Evolutionary conservation across 2,888 invertebrate species (phyloP), one percentile per base, ranked within the genome.

Genomic region (Tribolium freemani): DNA sequence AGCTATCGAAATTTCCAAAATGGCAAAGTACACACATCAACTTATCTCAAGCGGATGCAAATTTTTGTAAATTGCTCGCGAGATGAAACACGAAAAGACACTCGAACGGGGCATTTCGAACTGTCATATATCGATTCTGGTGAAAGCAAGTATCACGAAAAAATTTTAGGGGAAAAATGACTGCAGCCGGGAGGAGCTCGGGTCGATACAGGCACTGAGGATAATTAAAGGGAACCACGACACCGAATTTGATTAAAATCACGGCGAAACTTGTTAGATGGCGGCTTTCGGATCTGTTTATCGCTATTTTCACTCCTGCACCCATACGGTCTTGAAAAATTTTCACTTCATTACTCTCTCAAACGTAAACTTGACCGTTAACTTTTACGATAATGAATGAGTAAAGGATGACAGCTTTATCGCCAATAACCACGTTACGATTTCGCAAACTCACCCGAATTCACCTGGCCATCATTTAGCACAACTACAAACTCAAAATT

Each of bases 381-480:
- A 58, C 31, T 58, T 58, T 58, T 58, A 58, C 38, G 58, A 58
- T 58, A 58, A 58, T 58, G 45, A 58, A 58, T 58, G 45, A 8
- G 58, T 0, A 20, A 58, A 58, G 6, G 45, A 45, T 58, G 58
- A 58, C 21, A 45, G 58, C 31, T 58, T 58, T 58, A 38, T 44
- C 21, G 11, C 13, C 38, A n/a, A 45, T 3, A 58, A 10, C 44
- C 9, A 58, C n/a, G 6, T 38, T 57, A 21, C 21, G 10, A 30
- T 56, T 56, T 56, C 26, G 20, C 54, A 38, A 31, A 31, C 5
- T 16, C 16, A 16, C 16, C 16, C 16, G 16, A 16, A 16, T 16
- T 2, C 16, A 16, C 16, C 16, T 16, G 16, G 16, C 16, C 16
- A 16, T 16, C 16, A 16, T 1, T 2, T 16, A 2, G 2, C 2